Percentiles rank a stretch among this genome's conserved stretches.
These are phyloP conservation scores for Origma solitaria DNA, from an alignment of 2,113 vertebrate genomes.

Conservation along the genomic window DNA sequence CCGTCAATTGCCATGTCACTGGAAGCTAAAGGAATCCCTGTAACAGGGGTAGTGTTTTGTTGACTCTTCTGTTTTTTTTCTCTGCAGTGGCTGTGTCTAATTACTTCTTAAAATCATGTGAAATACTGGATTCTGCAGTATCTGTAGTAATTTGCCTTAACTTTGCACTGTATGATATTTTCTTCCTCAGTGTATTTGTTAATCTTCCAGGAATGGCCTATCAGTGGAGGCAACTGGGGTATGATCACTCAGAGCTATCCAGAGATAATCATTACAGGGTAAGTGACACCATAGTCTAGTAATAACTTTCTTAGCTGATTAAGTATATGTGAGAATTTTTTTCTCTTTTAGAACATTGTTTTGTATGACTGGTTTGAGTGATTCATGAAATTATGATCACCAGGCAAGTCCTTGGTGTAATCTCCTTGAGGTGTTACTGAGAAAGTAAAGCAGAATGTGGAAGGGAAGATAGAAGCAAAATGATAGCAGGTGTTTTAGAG, in stretches of 20 bases:
- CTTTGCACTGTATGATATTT: neutral
- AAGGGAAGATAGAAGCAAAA: neutral
- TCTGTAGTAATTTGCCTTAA: neutral
- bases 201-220: slow-evolving; percentile 91
- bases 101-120: neutral
- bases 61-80: too few relatives aligned
- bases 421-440: neutral
- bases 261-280: slow-evolving; percentile 99
- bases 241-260: slow-evolving; percentile 95
- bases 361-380: neutral
- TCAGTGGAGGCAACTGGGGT: slow-evolving; percentile 98
- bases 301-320: neutral
- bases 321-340: neutral
- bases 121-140: neutral
- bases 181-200: slow-evolving; percentile 39
- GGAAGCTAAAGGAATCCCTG: neutral
- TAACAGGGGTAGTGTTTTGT: neutral
- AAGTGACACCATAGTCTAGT: slow-evolving; percentile 58
- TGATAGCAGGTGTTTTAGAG: neutral
- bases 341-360: neutral
- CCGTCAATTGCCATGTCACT: accelerated
- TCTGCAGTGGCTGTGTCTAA: neutral
- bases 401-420: neutral
- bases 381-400: neutral
- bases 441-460: neutral